Conservation (phyloP, 2,888 invertebrate species). For the Caenorhabditis angaria region DNA sequence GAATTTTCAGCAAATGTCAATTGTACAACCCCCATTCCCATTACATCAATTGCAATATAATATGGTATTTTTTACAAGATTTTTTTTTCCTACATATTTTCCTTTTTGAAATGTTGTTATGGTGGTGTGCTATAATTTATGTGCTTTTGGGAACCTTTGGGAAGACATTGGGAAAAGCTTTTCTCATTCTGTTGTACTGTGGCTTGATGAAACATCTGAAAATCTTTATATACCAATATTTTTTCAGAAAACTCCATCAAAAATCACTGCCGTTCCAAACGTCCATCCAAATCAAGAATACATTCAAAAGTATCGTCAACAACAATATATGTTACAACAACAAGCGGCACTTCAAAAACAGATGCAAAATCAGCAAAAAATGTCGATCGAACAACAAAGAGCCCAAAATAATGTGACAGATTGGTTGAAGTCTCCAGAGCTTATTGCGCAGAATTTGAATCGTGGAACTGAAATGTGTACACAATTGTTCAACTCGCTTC, state of each 20-base stretch:
- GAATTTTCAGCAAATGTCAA: constrained; percentile 44
- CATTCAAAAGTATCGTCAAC: neutral
- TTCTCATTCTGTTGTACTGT: neutral
- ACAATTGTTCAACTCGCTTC: neutral
- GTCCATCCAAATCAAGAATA: neutral
- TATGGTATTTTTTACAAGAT: constrained; percentile 21
- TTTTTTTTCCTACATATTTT: constrained; percentile 12
- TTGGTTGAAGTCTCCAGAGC: constrained; percentile 7
- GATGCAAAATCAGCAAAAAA: constrained; percentile 5
- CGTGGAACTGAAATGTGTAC: neutral
- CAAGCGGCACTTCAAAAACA: neutral
- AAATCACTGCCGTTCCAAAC: constrained; percentile 39
- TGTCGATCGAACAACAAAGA: constrained; percentile 8
- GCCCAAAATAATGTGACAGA: constrained; percentile 4
- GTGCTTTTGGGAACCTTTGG: neutral
- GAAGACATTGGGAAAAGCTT: neutral
- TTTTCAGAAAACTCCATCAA: constrained; percentile 35
- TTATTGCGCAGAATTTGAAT: neutral
- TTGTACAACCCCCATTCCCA: constrained; percentile 39
- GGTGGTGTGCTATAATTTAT: neutral
- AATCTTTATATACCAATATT: neutral
- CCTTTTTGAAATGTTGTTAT: neutral
- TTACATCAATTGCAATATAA: constrained; percentile 34
- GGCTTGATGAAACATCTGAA: neutral
- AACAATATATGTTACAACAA: neutral